A percentile compares a stretch with the other conserved stretches of the same genome.
These are phyloP conservation scores for Capreolus pygargus DNA, from an alignment of 2,113 vertebrate genomes.

Conservation along the genomic window DNA sequence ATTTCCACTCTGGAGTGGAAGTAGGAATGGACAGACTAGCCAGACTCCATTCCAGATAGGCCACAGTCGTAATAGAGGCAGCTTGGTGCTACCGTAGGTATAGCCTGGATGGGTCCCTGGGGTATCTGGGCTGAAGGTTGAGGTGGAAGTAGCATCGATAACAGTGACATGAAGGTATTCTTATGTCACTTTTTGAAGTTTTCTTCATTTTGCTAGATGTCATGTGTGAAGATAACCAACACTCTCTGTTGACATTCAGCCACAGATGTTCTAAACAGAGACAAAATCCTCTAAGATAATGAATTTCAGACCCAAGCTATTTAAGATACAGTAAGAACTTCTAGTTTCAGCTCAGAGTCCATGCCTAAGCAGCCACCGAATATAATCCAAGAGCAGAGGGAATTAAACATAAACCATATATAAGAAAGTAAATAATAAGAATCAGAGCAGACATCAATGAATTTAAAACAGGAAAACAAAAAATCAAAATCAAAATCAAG, in stretches of 20 bases:
- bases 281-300: not conserved
- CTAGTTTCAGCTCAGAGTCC: not conserved
- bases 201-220: not conserved
- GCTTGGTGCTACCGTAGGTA: not conserved
- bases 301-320: not conserved
- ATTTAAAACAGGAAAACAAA: not conserved
- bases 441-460: not conserved
- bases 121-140: not conserved
- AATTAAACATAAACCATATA: not conserved
- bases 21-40: not conserved
- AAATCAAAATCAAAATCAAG: not conserved
- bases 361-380: not conserved
- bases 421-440: not conserved
- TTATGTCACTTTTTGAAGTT: not conserved
- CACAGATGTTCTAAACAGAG: not conserved
- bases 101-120: not conserved
- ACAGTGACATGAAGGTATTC: not conserved
- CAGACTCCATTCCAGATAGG: not conserved
- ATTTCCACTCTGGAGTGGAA: no score
- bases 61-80: not conserved
- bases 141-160: not conserved
- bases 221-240: not conserved
- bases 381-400: not conserved
- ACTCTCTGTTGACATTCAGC: not conserved
- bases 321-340: not conserved